Evolutionary conservation across 2,113 vertebrate species (phyloP), one percentile per base, ranked within the genome.

Genomic region (Antennarius striatus): DNA sequence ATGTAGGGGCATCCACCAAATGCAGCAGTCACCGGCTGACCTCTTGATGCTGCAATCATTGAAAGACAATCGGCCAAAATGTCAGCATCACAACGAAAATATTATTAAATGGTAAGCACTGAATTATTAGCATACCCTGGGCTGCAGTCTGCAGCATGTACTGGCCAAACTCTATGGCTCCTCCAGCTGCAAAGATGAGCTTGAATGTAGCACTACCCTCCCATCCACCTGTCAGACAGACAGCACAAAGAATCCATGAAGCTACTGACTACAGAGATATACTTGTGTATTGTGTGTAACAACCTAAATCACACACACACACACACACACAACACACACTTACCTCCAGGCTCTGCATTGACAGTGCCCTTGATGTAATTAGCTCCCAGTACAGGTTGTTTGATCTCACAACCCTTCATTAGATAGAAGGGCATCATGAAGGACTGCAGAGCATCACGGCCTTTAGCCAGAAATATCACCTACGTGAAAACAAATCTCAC

Each of bases 401-500:
- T 99, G 79, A 99, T 92, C 89, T 99, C 97, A 71, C 95, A 99
- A 69, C 95, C 94, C 86, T 97, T 99, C 91, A 97, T 91, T 77
- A 99, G 91, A 76, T 99, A 99, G 77, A 98, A 98, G 0, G 98
- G 97, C 96, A 99, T 97, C 95, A 98, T 94, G 30, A 99, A 97
- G 4, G 97, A 99, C 89, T 94, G 94, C 91, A 99, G 91, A 2
- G 93, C 79, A 46, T 98, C 97, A 53, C 89, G 95, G 4, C 94
- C 95, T 91, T 96, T 98, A 0, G 96, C 94, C 80, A 98, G 71
- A 79, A 99, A 99, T 83, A 99, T 98, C 81, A 99, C 90, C 98
- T 99, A 86, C 10, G 55, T 63, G 36, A 17, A 54, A 57, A 73
- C n/a, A 64, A 45, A 17, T 15, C 22, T 49, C 22, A 5, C 17